Conservation (phyloP, 2,797 vertebrate species). For the Hylomyscus alleni region DNA sequence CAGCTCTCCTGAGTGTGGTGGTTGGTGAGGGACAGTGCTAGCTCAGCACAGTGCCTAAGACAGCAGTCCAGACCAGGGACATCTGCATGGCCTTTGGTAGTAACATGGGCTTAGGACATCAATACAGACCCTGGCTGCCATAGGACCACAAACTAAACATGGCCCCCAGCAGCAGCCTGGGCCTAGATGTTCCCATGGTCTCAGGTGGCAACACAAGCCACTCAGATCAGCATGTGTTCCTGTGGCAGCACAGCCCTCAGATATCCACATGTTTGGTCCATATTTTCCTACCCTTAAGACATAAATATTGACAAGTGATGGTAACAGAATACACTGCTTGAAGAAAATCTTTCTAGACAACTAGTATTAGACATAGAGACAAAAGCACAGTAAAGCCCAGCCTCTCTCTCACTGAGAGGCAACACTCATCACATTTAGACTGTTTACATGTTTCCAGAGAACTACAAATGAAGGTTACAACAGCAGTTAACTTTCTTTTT, state of each 20-base stretch:
- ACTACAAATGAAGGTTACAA: background rate
- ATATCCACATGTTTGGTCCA: background rate
- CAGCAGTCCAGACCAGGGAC: background rate
- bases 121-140: background rate
- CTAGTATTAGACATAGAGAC: background rate
- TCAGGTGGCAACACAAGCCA: background rate
- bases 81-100: background rate
- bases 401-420: background rate
- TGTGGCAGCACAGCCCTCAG: background rate
- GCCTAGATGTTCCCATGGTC: background rate
- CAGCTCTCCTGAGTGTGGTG: background rate
- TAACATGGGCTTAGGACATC: background rate
- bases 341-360: background rate
- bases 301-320: background rate
- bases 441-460: background rate
- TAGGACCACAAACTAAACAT: background rate
- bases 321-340: background rate
- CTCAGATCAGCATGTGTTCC: background rate
- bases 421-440: background rate
- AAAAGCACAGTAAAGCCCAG: background rate
- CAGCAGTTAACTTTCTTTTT: background rate
- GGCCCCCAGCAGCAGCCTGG: background rate
- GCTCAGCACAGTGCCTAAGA: background rate
- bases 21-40: background rate
- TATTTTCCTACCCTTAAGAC: conserved; percentile 39